phyloP scores from a whole-genome alignment of 1,140 invertebrate genomes.

The Pachypsylla venusta region DNA sequence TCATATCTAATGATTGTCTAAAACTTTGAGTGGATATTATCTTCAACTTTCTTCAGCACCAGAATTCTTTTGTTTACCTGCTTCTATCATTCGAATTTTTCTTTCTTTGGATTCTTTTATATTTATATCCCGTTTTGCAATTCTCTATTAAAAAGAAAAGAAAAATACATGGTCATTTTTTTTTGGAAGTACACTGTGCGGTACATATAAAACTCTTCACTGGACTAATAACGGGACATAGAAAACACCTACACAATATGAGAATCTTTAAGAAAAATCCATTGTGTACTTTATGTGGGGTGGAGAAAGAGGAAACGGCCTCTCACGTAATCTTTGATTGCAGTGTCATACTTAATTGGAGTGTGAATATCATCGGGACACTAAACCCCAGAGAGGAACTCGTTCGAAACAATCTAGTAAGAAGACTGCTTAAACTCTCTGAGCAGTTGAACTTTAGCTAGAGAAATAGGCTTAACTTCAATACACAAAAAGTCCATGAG shows the following conservation, averaged over 20 bases:
- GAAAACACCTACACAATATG: not conserved
- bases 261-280: not conserved
- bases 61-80: not conserved
- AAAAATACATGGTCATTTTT: not conserved
- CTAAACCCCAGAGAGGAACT: no score
- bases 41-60: no score
- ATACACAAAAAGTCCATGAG: no score
- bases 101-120: not conserved
- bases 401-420: no score
- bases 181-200: not conserved
- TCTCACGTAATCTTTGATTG: no score
- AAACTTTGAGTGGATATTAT: not conserved
- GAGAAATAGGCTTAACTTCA: no score
- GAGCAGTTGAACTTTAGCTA: no score
- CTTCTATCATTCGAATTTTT: not conserved
- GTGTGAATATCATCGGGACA: no score
- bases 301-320: no score
- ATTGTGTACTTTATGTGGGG: not conserved
- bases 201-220: not conserved
- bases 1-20: not conserved
- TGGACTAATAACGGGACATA: not conserved
- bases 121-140: not conserved
- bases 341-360: no score
- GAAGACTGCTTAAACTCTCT: no score
- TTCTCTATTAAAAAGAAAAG: not conserved